Base-by-base conservation (phyloP, 2,888 invertebrate species). In the Patella ulyssiponensis region DNA sequence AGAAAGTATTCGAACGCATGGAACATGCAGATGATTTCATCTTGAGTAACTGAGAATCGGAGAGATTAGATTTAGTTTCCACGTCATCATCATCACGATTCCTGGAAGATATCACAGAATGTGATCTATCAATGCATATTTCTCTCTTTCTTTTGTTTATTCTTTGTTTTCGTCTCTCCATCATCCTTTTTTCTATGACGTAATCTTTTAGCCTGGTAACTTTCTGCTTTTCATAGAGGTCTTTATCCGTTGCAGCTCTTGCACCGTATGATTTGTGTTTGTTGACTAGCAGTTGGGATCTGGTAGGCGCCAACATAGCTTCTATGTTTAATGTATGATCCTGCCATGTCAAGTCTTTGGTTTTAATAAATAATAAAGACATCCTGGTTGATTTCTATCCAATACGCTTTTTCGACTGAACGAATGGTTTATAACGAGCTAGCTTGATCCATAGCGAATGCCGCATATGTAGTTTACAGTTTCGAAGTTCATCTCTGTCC, bases 311-410 rank as follows among this genome's bases (percentile, higher is more conserved):
- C 69, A 88, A 77, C 88, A 88, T 87, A 23, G 85, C 79, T 81
- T 88, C 88, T 15, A 86, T 81, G 79, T 88, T 88, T 51, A 87
- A 77, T 5, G 85, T 86, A 73, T 86, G 84, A 80, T 88, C 88
- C 80, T 88, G 88, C 84, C 86, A 87, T 5, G 87, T 80, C 78
- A 87, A 81, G 79, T 87, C 84, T 15, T 85, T 79, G 0, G 87
- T 86, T 73, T 83, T 84, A 14, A 87, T 73, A 71, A 82, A 78
- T 14, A 87, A 76, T 14, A 87, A 77, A n/a, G 86, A 83, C 86
- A 87, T 87, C 15, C 27, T 74, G 58, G 15, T 64, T 64, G 9
- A 20, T 64, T 15, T 64, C 64, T 64, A 44, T 4, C 9, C 44
- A 44, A 44, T 44, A 44, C 9, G 9, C 9, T 4, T 44, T 44